Evolutionary conservation across 2,797 vertebrate genomes (phyloP).

Genomic region (Cheirogaleus major): DNA sequence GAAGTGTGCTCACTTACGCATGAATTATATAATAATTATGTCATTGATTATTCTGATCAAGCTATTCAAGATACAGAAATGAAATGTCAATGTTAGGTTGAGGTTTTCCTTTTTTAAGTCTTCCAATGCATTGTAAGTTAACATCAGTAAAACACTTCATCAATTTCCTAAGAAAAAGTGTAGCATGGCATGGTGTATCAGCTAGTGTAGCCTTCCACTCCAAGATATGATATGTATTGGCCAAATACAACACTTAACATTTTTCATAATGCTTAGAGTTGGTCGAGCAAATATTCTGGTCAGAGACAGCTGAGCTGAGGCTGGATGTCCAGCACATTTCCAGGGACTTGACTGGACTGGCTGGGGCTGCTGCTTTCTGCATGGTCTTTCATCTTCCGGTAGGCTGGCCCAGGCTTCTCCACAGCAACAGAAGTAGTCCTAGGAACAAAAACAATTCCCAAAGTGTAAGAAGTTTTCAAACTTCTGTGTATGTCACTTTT

Average conservation of each 20-base stretch:
- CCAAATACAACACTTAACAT: background rate
- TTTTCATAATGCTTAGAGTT: background rate
- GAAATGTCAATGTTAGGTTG: background rate
- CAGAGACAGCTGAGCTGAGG: background rate
- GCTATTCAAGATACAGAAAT: background rate
- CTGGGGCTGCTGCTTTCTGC: background rate
- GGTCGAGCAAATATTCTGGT: background rate
- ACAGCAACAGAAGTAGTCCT: background rate
- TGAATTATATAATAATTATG: background rate
- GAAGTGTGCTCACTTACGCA: background rate
- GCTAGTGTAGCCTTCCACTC: background rate
- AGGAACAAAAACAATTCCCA: background rate
- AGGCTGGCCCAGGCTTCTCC: background rate
- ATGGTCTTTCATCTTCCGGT: background rate
- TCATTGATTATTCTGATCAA: constrained; percentile 9
- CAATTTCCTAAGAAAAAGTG: background rate
- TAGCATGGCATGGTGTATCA: background rate
- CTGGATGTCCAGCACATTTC: background rate
- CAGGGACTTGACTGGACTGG: background rate
- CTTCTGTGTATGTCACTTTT: background rate
- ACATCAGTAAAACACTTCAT: background rate
- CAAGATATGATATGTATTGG: rapidly evolving
- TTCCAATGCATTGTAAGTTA: background rate
- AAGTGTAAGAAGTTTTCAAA: background rate
- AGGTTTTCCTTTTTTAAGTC: background rate